A percentile compares a stretch with the other conserved stretches of the same genome.
Conservation (phyloP, 2,797 vertebrate species). For the Sebastes aleutianus region DNA sequence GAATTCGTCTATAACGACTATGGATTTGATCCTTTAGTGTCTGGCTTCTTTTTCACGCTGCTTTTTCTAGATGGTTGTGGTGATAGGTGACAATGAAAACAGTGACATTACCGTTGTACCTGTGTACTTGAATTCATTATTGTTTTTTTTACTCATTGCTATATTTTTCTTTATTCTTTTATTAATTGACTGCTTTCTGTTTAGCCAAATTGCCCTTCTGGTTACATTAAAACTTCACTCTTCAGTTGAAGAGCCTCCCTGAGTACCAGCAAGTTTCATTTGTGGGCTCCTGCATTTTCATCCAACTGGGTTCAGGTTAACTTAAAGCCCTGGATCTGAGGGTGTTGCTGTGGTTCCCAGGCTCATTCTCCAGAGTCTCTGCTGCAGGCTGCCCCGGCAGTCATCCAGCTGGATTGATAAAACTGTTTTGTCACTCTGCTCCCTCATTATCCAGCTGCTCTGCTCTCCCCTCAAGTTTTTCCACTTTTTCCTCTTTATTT, state of each 20-base stretch:
- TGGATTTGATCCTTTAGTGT: background rate
- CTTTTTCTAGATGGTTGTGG: background rate
- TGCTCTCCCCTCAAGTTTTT: background rate
- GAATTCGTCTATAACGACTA: too few relatives aligned
- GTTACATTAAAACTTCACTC: background rate
- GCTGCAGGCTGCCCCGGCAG: conserved; percentile 12
- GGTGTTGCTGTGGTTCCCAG: background rate
- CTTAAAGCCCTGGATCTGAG: background rate
- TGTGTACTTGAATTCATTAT: background rate
- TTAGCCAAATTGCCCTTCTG: background rate
- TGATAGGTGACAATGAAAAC: background rate
- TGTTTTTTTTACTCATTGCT: background rate
- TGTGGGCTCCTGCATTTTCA: background rate
- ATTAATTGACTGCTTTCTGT: background rate
- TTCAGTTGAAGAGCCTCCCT: background rate
- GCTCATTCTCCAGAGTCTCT: background rate
- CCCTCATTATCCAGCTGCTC: conserved; percentile 9
- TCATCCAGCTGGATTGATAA: conserved; percentile 10
- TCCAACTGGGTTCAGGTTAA: background rate
- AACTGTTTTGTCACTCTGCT: background rate
- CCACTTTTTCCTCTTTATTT: background rate
- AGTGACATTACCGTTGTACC: background rate
- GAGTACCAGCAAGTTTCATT: background rate
- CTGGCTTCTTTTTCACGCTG: background rate
- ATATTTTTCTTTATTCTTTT: background rate